Evolutionary conservation across 2,113 vertebrate species (phyloP), one percentile per base, ranked within the genome.

Genomic region (Tachuris rubrigastra): DNA sequence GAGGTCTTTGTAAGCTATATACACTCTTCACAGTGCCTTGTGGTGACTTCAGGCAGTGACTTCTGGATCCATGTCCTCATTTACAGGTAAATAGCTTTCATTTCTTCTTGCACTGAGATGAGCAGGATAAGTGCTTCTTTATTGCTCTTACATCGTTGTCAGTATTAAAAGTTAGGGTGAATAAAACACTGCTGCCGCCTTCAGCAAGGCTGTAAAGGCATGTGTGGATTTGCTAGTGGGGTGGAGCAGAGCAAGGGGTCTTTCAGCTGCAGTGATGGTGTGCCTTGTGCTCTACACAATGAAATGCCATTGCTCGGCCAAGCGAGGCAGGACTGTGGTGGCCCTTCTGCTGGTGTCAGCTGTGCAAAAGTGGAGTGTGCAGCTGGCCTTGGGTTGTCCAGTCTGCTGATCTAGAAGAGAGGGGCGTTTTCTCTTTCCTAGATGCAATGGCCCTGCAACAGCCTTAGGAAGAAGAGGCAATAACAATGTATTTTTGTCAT

Each of bases 281-380:
- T 9, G 20, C 18, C 39, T 19, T 46, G n/a, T 50, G 52, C 77
- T 42, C 60, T 3, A 0, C 16, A 8, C 8, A 12, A 5, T 5
- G 46, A 33, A 14, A 6, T 13, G 49, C 33, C 16, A 0, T 19
- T 30, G 49, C 53, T 25, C 42, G 3, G 4, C 47, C 23, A 8
- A 23, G 55, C 1, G 30, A 8, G 28, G 52, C 9, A 9, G 50
- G 56, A 49, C 60, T 37, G 65, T 0, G 0, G 28, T 6, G 44
- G 35, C 60, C 52, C 41, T 80, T 21, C 27, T 37, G 63, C 37
- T 14, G 53, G 49, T 44, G 8, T 41, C 14, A 68, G 41, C 37
- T 9, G 3, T 58, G 62, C 44, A 53, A 25, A 16, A 65, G 9
- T 20, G 20, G 18, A 8, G 18, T 6, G 21, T 9, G 33, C 46